These are phyloP conservation scores for Ethmia dodecea DNA, from an alignment of 2,888 invertebrate species.

Conservation along the genomic window DNA sequence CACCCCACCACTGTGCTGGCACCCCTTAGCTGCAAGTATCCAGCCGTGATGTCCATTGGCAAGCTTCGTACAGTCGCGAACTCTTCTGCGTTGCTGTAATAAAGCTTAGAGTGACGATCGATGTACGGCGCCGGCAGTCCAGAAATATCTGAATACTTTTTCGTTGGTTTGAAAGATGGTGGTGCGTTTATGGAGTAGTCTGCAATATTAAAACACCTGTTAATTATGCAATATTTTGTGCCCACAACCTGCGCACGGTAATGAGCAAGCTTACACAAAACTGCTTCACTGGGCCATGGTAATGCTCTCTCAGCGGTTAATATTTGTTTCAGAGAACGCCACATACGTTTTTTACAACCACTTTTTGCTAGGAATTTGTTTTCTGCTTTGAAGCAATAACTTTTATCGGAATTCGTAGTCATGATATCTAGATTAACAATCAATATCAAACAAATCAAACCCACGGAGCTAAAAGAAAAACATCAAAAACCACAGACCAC, in stretches of 20 bases:
- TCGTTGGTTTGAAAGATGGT: conserved; percentile 92
- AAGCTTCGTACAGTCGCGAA: conserved; percentile 90
- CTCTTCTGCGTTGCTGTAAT: conserved; percentile 91
- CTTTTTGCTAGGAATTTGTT: conserved; percentile 76
- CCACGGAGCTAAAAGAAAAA: too few species aligned
- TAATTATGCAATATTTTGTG: background rate
- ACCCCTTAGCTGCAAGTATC: conserved; percentile 91
- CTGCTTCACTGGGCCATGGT: conserved; percentile 86
- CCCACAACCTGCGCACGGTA: too few species aligned
- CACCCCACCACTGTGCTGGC: conserved; percentile 86
- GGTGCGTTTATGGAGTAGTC: conserved; percentile 94
- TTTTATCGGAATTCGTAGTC: conserved; percentile 51
- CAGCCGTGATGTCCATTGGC: conserved; percentile 95
- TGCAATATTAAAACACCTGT: conserved; percentile 58
- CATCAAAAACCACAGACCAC: too few species aligned
- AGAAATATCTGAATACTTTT: conserved; percentile 96
- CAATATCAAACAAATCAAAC: too few species aligned
- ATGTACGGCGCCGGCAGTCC: conserved; percentile 92
- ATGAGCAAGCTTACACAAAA: conserved; percentile 82
- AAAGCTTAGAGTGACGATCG: conserved; percentile 93
- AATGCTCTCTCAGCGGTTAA: conserved; percentile 86
- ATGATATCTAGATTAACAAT: too few species aligned
- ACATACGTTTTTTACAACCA: conserved; percentile 86
- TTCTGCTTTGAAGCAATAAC: conserved; percentile 59
- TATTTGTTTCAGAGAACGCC: conserved; percentile 94